Conservation (phyloP, 2,888 invertebrate genomes). For the Rotaria magnacalcarata region DNA sequence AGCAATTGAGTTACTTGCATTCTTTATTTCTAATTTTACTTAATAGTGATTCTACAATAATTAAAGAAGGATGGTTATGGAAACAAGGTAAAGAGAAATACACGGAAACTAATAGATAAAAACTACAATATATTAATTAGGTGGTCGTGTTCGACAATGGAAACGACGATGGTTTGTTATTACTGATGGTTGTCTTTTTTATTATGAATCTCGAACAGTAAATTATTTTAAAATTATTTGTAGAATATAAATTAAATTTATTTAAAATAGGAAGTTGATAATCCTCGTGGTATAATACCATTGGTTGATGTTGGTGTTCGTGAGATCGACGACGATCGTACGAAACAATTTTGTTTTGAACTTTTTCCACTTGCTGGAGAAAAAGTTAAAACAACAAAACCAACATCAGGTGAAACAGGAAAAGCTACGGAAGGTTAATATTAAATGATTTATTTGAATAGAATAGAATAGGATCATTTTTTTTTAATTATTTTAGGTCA, state of each 20-base stretch:
- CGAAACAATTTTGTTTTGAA: constrained; percentile 89
- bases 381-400: constrained; percentile 77
- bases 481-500: constrained; percentile 52
- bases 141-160: constrained; percentile 89
- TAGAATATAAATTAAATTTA: background rate
- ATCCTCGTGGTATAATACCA: constrained; percentile 94
- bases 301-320: constrained; percentile 87
- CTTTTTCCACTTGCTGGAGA: constrained; percentile 72
- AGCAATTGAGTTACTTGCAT: no score
- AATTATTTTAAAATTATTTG: background rate
- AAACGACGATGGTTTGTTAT: constrained; percentile 96
- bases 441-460: constrained; percentile 53
- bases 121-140: constrained; percentile 55
- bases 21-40: constrained; percentile 76
- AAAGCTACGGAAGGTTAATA: constrained; percentile 71
- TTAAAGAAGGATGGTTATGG: constrained; percentile 97
- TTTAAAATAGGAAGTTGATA: constrained; percentile 71
- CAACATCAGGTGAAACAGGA: constrained; percentile 79
- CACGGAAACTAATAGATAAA: background rate
- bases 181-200: constrained; percentile 95
- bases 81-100: constrained; percentile 73
- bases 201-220: constrained; percentile 90
- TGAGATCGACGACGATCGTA: constrained; percentile 75
- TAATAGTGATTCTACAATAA: constrained; percentile 77
- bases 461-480: background rate